phyloP scores from a whole-genome alignment of 2,113 vertebrate genomes.

The Rousettus leschenaultii region DNA sequence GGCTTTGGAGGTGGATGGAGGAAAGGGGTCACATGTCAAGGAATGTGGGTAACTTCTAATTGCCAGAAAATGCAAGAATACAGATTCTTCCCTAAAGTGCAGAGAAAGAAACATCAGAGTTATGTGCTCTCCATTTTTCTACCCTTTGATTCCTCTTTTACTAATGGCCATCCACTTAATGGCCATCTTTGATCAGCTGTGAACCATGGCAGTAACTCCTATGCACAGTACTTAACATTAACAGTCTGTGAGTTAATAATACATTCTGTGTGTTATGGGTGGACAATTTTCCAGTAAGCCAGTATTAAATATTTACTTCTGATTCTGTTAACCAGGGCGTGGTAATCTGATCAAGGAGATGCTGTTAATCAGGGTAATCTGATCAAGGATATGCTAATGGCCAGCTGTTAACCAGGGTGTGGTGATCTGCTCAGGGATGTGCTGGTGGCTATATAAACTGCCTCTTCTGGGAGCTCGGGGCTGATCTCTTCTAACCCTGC shows the following conservation, averaged over 20 bases:
- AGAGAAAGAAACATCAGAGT: not conserved
- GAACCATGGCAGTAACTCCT: not conserved
- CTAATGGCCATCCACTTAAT: not conserved
- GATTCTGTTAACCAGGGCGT: too few relatives aligned
- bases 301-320: too few relatives aligned
- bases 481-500: too few relatives aligned
- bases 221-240: not conserved
- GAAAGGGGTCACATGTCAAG: not conserved
- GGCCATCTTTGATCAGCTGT: not conserved
- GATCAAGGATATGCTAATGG: too few relatives aligned
- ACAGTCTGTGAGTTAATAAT: not conserved
- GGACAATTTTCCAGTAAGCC: too few relatives aligned
- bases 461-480: too few relatives aligned
- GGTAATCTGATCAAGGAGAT: too few relatives aligned
- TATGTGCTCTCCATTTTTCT: not conserved
- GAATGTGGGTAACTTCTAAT: not conserved
- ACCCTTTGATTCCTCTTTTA: not conserved
- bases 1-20: not conserved
- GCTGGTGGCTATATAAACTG: too few relatives aligned
- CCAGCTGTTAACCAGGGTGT: too few relatives aligned
- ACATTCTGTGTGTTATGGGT: not conserved
- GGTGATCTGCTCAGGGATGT: too few relatives aligned
- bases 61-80: not conserved
- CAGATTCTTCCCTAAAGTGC: not conserved
- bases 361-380: too few relatives aligned